A percentile compares a stretch with the other conserved stretches of the same genome.
Conservation (phyloP, 2,888 invertebrate genomes). For the Phalera bucephala region DNA sequence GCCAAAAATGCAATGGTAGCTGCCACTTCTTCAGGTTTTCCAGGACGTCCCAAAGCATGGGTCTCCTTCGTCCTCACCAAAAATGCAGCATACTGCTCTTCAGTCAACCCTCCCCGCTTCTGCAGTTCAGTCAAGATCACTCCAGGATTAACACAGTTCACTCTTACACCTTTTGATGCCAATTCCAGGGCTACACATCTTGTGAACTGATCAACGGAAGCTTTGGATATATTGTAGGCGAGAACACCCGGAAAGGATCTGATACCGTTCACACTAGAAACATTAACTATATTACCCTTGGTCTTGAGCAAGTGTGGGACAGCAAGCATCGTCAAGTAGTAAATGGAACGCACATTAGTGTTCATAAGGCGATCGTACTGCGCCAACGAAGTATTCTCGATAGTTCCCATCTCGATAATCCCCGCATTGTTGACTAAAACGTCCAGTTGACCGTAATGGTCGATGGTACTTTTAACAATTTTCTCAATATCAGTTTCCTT, state of each 20-base stretch:
- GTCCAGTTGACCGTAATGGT: slow-evolving; percentile 90
- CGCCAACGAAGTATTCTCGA: slow-evolving; percentile 92
- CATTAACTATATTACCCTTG: slow-evolving; percentile 96
- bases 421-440: slow-evolving; percentile 96
- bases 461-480: slow-evolving; percentile 88
- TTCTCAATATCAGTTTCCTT: slow-evolving; percentile 88
- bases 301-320: slow-evolving; percentile 92
- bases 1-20: slow-evolving; percentile 95
- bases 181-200: slow-evolving; percentile 95
- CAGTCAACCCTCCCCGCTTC: slow-evolving; percentile 91
- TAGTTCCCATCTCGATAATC: slow-evolving; percentile 89
- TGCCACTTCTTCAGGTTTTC: slow-evolving; percentile 93
- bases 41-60: slow-evolving; percentile 95
- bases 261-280: slow-evolving; percentile 96
- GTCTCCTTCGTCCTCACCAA: slow-evolving; percentile 92
- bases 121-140: slow-evolving; percentile 95
- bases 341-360: slow-evolving; percentile 92
- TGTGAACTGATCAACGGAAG: slow-evolving; percentile 97
- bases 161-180: slow-evolving; percentile 91
- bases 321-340: slow-evolving; percentile 92
- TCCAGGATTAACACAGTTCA: slow-evolving; percentile 97
- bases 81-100: slow-evolving; percentile 92
- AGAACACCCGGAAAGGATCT: slow-evolving; percentile 95
- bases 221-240: slow-evolving; percentile 96
- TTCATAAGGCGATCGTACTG: slow-evolving; percentile 96